A percentile compares a stretch with the other conserved stretches of the same genome.
Evolutionary conservation across 2,888 invertebrate genomes (phyloP).

Genomic region (Clusia tigrina): DNA sequence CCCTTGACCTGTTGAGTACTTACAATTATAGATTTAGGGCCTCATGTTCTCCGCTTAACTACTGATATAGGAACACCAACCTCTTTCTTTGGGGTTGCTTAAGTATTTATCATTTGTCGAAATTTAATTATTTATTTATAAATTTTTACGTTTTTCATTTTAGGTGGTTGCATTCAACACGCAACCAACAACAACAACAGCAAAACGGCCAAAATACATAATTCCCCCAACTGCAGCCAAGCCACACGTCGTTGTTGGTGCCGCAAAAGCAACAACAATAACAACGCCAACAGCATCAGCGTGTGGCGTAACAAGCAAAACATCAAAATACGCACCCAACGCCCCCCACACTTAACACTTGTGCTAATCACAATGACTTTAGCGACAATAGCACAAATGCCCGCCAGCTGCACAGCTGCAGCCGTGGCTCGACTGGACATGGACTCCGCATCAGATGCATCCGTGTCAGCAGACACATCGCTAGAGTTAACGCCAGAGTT

Average conservation of each 20-base stretch:
- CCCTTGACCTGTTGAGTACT: too few relatives aligned
- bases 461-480: slow-evolving; percentile 28
- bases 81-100: too few relatives aligned
- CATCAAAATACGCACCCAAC: slow-evolving; percentile 24
- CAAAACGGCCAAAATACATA: slow-evolving; percentile 36
- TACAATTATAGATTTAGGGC: too few relatives aligned
- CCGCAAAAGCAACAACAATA: slow-evolving; percentile 20
- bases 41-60: too few relatives aligned
- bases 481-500: slow-evolving; percentile 37
- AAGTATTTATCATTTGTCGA: too few relatives aligned
- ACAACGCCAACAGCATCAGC: slow-evolving; percentile 24
- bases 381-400: slow-evolving; percentile 25
- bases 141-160: too few relatives aligned
- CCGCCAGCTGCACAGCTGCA: slow-evolving; percentile 11
- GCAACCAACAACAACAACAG: slow-evolving; percentile 25
- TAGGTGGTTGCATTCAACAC: slow-evolving; percentile 32
- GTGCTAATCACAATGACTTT: slow-evolving; percentile 31
- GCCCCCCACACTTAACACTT: slow-evolving; percentile 31
- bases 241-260: slow-evolving; percentile 24
- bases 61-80: too few relatives aligned
- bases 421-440: background rate
- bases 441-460: slow-evolving; percentile 5
- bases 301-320: too few relatives aligned
- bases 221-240: slow-evolving; percentile 36
- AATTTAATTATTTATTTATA: too few relatives aligned